Evolutionary conservation across 2,113 vertebrate genomes (phyloP).

Genomic region (Bujurquina vittata): DNA sequence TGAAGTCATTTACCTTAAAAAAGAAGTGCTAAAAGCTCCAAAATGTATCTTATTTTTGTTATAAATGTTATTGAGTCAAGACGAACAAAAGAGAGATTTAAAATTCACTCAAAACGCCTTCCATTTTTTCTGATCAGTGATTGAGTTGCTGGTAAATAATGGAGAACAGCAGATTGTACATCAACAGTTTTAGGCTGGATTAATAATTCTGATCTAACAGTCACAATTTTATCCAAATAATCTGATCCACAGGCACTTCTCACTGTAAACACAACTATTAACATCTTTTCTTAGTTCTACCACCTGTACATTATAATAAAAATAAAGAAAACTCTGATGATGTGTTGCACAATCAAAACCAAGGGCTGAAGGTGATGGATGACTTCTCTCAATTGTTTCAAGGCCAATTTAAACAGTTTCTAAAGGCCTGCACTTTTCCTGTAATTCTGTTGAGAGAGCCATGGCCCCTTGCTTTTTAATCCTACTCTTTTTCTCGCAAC

Average conservation of each 20-base stretch:
- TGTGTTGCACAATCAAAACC: background rate
- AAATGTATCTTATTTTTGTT: background rate
- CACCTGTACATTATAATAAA: background rate
- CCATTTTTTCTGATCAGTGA: background rate
- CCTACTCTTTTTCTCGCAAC: slow-evolving; percentile 26
- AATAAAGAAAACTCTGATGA: background rate
- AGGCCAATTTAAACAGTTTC: slow-evolving; percentile 14
- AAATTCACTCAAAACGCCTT: background rate
- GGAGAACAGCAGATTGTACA: background rate
- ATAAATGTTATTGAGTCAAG: background rate
- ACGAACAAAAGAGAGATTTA: background rate
- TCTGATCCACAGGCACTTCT: background rate
- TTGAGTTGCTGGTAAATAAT: background rate
- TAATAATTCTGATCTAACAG: background rate
- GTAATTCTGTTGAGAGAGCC: background rate
- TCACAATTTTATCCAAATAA: background rate
- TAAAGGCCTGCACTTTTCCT: background rate
- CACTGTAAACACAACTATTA: background rate
- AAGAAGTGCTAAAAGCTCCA: background rate
- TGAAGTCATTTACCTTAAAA: background rate
- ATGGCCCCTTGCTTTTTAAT: slow-evolving; percentile 21
- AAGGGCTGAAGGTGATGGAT: background rate
- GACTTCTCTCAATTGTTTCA: background rate
- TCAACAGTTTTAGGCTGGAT: background rate
- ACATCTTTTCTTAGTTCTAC: background rate